phyloP scores from a whole-genome alignment of 2,797 vertebrate species.

The Petrocephalus sullivani region DNA sequence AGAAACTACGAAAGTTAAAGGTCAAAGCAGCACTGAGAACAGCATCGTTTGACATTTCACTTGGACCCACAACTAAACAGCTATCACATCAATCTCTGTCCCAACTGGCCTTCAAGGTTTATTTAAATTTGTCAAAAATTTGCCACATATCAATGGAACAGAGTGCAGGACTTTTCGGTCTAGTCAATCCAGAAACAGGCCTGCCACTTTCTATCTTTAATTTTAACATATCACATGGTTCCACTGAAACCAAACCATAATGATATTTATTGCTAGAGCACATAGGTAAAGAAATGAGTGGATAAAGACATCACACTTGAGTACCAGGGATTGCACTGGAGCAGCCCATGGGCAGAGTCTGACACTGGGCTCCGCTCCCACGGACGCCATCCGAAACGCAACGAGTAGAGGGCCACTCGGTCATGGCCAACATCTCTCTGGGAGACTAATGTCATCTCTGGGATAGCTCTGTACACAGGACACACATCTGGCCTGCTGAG shows the following conservation, averaged over 20 bases:
- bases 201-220: background rate
- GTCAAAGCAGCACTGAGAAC: background rate
- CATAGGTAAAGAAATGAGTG: background rate
- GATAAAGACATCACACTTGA: background rate
- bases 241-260: background rate
- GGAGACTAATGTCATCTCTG: background rate
- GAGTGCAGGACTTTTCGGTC: background rate
- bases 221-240: background rate
- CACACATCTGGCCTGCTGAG: background rate
- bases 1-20: background rate
- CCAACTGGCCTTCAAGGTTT: background rate
- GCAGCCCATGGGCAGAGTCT: background rate
- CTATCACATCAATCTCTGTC: background rate
- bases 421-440: background rate
- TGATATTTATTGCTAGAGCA: conserved; percentile 19
- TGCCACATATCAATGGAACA: background rate
- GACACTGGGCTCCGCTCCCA: background rate
- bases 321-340: background rate
- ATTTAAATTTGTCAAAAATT: background rate
- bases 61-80: background rate
- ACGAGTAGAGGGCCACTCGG: background rate
- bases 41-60: background rate
- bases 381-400: background rate
- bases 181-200: conserved; percentile 14
- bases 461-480: background rate